Conservation (phyloP, 2,113 vertebrate species). For the Etheostoma cragini region DNA sequence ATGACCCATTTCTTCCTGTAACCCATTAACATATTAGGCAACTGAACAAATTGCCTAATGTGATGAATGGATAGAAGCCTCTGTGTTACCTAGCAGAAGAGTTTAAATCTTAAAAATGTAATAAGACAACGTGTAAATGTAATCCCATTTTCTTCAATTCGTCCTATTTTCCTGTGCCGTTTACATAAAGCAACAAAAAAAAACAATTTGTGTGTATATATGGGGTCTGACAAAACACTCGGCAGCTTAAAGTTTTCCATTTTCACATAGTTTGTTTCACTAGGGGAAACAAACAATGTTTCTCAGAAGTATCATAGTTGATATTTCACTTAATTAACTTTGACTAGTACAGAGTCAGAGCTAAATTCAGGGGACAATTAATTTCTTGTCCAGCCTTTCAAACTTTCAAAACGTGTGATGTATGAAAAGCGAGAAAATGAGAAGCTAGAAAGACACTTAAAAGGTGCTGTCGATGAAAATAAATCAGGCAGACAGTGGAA, state of each 20-base stretch:
- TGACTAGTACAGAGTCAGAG: constrained; percentile 46
- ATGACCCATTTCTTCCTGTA: constrained; percentile 35
- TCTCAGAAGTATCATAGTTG: constrained; percentile 48
- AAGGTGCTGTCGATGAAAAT: constrained; percentile 12
- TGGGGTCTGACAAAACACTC: constrained; percentile 16
- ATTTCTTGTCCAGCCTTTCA: constrained; percentile 66
- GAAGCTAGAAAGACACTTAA: constrained; percentile 19
- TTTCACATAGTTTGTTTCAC: constrained; percentile 38
- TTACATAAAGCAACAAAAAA: constrained; percentile 14
- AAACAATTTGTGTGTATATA: neutral
- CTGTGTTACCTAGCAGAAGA: constrained; percentile 5
- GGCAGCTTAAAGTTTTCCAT: neutral
- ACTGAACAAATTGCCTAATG: constrained; percentile 15
- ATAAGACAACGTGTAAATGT: neutral
- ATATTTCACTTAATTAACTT: constrained; percentile 70
- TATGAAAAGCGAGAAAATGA: constrained; percentile 34
- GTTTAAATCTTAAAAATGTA: neutral
- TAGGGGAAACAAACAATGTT: neutral
- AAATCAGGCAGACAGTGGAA: neutral
- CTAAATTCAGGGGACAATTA: constrained; percentile 73
- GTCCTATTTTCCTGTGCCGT: neutral
- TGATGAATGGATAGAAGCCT: constrained; percentile 28
- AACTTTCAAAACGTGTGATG: constrained; percentile 28
- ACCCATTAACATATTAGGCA: constrained; percentile 40
- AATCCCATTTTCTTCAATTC: constrained; percentile 31